Evolutionary conservation across 2,888 invertebrate genomes (phyloP).

Genomic region (Clitarchus hookeri): DNA sequence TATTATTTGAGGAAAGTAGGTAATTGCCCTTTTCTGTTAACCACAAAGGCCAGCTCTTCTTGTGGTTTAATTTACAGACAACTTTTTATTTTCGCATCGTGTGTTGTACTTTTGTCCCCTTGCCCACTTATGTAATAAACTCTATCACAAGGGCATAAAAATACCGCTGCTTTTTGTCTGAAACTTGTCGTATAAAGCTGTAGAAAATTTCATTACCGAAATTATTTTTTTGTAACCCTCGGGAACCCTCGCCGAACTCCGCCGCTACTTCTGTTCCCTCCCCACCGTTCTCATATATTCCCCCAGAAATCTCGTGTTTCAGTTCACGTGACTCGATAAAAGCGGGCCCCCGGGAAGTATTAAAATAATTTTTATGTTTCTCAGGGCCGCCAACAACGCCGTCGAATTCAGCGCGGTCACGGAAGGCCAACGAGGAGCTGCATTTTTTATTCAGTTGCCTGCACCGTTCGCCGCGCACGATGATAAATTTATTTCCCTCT

Average conservation of each 20-base stretch:
- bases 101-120: too few relatives aligned
- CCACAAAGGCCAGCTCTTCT: too few relatives aligned
- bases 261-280: background rate
- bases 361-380: background rate
- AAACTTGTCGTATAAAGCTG: background rate
- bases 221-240: background rate
- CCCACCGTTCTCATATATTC: background rate
- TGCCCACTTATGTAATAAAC: too few relatives aligned
- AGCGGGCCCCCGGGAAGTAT: background rate
- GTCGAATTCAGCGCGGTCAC: background rate
- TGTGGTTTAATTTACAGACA: too few relatives aligned
- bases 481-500: too few relatives aligned
- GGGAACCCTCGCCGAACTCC: background rate
- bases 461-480: background rate
- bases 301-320: slow-evolving; percentile 7
- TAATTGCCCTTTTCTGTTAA: too few relatives aligned
- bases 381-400: background rate
- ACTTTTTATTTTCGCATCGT: too few relatives aligned
- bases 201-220: background rate
- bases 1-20: too few relatives aligned
- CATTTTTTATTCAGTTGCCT: background rate
- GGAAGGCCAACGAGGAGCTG: background rate
- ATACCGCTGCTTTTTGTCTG: background rate
- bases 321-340: slow-evolving; percentile 8
- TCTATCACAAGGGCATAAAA: too few relatives aligned